phyloP scores from a whole-genome alignment of 2,113 vertebrate species.

The Gallinago media region DNA sequence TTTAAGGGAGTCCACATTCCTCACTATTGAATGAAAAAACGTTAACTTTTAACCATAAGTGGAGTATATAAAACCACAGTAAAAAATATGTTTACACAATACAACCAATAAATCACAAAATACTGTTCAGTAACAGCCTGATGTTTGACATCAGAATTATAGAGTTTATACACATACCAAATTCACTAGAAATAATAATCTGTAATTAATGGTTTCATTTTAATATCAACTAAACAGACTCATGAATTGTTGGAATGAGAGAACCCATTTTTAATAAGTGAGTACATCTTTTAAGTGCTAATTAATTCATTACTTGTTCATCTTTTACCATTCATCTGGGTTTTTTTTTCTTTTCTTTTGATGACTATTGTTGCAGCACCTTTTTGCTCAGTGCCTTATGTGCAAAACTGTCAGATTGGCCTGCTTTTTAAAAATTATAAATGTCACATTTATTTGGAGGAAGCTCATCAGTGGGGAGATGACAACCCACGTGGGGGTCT shows the following conservation, averaged over 20 bases:
- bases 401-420: neutral
- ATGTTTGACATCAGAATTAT: neutral
- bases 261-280: neutral
- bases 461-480: neutral
- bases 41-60: neutral
- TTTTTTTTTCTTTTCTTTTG: neutral
- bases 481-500: neutral
- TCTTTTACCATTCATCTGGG: neutral
- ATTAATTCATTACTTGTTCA: neutral
- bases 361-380: neutral
- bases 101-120: neutral
- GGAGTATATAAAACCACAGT: neutral
- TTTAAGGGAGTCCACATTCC: neutral
- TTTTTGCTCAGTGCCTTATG: neutral
- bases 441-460: neutral
- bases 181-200: slow-evolving; percentile 15
- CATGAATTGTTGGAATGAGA: neutral
- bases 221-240: neutral
- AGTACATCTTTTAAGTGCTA: neutral
- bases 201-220: slow-evolving; percentile 16
- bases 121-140: neutral
- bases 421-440: neutral
- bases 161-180: neutral
- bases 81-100: neutral
- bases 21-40: neutral